These are phyloP conservation scores for Ianthella basta DNA, from an alignment of 37 sponge, comb jelly and placozoan genomes.

Conservation along the genomic window DNA sequence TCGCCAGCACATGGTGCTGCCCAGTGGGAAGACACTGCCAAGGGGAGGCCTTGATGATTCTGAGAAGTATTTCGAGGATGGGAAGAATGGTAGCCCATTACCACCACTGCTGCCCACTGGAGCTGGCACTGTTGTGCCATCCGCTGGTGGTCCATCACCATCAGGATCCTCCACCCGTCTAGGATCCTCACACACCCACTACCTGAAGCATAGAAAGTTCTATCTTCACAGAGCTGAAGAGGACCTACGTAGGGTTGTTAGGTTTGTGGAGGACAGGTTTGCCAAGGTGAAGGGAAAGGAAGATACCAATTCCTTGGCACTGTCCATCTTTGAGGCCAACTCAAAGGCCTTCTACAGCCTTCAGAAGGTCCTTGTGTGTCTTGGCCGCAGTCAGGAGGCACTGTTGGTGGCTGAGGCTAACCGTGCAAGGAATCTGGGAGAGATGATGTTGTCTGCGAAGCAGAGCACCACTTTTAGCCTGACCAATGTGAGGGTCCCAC, in stretches of 20 bases:
- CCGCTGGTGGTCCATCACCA: not conserved
- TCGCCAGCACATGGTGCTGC: no score
- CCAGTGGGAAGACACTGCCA: no score
- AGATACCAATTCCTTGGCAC: constrained; percentile 52
- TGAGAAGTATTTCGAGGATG: no score
- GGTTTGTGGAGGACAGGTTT: constrained; percentile 43
- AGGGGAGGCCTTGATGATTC: no score
- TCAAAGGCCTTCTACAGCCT: constrained; percentile 60
- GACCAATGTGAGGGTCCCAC: constrained; percentile 36
- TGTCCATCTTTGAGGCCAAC: constrained; percentile 71
- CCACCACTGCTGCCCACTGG: no score
- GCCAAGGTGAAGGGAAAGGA: constrained; percentile 50
- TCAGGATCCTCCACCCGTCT: not conserved
- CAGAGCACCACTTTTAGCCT: not conserved
- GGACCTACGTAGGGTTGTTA: constrained; percentile 45
- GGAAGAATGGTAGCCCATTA: no score
- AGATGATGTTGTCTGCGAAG: constrained; percentile 57
- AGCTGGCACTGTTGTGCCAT: no score
- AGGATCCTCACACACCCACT: constrained; percentile 13
- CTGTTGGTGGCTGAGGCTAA: constrained; percentile 59
- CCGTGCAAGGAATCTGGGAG: constrained; percentile 75
- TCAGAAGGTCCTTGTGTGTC: constrained; percentile 57
- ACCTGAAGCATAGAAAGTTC: constrained; percentile 4
- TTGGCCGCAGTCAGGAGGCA: constrained; percentile 41
- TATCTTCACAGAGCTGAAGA: constrained; percentile 37